phyloP scores from a whole-genome alignment of 1,140 invertebrate species.

The Eumaeus atala region DNA sequence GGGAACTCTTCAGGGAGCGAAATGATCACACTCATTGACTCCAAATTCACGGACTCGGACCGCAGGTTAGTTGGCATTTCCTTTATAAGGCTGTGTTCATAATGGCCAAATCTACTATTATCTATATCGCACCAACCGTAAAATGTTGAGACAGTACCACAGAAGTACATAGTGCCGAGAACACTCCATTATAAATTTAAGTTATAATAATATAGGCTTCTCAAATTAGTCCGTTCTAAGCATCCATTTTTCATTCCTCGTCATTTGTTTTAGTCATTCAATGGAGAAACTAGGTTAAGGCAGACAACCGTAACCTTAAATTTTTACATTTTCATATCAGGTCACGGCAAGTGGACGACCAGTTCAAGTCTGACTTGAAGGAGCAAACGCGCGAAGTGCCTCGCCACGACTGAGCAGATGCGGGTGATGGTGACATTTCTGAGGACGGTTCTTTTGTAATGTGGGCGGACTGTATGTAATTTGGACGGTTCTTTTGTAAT shows the following conservation, averaged over 20 bases:
- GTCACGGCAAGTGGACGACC: constrained; percentile 27
- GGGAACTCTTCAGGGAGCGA: constrained; percentile 24
- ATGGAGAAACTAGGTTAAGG: too few species aligned
- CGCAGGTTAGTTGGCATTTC: constrained; percentile 25
- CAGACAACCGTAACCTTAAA: too few species aligned
- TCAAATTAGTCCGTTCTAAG: too few species aligned
- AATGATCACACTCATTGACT: constrained; percentile 26
- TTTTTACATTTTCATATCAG: constrained; percentile 26
- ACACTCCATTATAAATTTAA: too few species aligned
- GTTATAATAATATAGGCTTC: too few species aligned
- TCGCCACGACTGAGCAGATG: constrained; percentile 34
- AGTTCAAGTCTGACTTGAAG: constrained; percentile 31
- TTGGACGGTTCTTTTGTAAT: too few species aligned
- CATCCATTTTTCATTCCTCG: too few species aligned
- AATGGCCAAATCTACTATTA: not conserved
- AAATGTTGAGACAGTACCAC: too few species aligned
- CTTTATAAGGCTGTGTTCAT: not conserved
- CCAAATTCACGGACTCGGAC: constrained; percentile 30
- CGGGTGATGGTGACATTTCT: constrained; percentile 34
- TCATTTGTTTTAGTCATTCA: too few species aligned
- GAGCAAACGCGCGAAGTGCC: constrained; percentile 26
- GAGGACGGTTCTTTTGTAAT: constrained; percentile 3
- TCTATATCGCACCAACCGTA: not conserved
- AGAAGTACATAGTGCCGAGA: too few species aligned
- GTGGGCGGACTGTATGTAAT: too few species aligned